Conservation (phyloP, 2,113 vertebrate genomes). For the Anthoscopus minutus region DNA sequence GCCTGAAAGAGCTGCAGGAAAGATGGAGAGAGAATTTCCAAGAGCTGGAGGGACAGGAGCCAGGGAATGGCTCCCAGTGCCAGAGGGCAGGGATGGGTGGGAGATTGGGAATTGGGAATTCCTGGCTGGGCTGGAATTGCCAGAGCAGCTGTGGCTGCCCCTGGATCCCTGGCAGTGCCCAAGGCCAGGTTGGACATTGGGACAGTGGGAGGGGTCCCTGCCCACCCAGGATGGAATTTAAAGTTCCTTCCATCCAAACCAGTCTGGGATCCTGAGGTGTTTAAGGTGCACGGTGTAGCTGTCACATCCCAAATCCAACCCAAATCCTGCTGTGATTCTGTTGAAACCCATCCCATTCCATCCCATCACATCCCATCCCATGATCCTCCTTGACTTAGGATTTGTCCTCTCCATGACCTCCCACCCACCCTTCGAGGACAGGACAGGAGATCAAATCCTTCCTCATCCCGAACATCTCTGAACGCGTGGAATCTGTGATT, state of each 20-base stretch:
- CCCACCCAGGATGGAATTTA: not conserved
- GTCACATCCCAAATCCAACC: not conserved
- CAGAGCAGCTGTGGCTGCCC: not conserved
- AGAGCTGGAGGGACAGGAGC: not conserved
- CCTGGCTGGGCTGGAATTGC: not conserved
- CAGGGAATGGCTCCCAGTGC: not conserved
- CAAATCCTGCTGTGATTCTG: not conserved
- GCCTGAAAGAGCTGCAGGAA: not conserved
- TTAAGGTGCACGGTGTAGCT: not conserved
- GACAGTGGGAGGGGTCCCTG: not conserved
- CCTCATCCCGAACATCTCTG: not conserved
- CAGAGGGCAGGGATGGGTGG: not conserved
- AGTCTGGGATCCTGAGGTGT: not conserved
- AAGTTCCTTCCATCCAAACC: not conserved
- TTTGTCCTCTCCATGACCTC: fast-evolving
- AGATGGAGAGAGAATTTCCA: not conserved
- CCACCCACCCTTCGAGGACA: fast-evolving
- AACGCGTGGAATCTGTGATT: fast-evolving
- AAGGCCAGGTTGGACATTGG: not conserved
- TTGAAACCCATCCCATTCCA: not conserved
- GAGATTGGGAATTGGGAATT: not conserved
- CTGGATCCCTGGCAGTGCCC: not conserved
- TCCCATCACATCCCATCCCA: too few relatives aligned
- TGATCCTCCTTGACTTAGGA: too few relatives aligned
- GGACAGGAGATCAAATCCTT: not conserved